These are phyloP conservation scores for Phalacrocorax brasilianus DNA, from an alignment of 2,113 vertebrate species.

Conservation along the genomic window DNA sequence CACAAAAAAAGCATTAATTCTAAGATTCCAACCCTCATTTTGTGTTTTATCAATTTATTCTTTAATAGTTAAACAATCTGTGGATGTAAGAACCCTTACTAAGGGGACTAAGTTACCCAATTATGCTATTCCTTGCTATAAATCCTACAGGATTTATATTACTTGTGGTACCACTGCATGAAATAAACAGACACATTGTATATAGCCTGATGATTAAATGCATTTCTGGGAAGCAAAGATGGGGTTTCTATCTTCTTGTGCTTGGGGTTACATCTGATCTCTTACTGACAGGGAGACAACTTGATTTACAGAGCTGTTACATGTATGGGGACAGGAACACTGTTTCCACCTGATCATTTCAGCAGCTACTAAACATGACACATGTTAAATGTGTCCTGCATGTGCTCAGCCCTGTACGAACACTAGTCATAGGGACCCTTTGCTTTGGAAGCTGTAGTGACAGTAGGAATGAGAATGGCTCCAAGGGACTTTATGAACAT, in stretches of 20 bases:
- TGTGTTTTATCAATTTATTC: neutral
- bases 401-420: fast-evolving
- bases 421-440: fast-evolving
- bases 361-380: neutral
- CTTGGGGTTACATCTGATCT: neutral
- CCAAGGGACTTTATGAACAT: neutral
- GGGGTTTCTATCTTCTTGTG: neutral
- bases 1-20: neutral
- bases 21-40: neutral
- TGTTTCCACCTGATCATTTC: neutral
- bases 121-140: neutral
- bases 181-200: neutral
- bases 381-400: fast-evolving
- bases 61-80: neutral
- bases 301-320: fast-evolving
- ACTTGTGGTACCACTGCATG: neutral
- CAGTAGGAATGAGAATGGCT: fast-evolving
- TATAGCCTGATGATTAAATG: neutral
- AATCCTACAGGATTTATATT: neutral
- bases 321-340: neutral
- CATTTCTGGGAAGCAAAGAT: neutral
- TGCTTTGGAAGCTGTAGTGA: neutral
- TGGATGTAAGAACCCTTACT: neutral
- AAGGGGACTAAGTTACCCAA: neutral
- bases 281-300: neutral